phyloP scores from a whole-genome alignment of 2,797 vertebrate genomes.

The Silurus lanzhouensis region DNA sequence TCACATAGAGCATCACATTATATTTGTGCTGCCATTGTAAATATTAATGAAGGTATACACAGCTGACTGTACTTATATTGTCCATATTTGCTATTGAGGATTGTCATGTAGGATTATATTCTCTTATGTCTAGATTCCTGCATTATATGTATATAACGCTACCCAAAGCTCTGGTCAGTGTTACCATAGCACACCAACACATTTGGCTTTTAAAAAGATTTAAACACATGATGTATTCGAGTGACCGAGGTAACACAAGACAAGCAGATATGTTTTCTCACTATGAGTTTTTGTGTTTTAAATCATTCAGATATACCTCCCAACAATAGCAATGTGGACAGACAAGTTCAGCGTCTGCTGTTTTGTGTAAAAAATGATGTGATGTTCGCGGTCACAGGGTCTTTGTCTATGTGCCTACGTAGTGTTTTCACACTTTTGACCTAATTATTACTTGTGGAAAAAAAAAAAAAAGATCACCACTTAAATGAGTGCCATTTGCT shows the following conservation, averaged over 20 bases:
- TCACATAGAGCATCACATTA: slow-evolving; percentile 3
- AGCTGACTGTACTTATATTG: background rate
- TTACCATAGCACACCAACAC: background rate
- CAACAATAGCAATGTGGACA: background rate
- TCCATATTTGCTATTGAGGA: background rate
- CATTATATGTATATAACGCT: background rate
- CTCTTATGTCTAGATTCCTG: background rate
- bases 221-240: background rate
- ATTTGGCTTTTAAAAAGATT: background rate
- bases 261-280: background rate
- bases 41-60: slow-evolving; percentile 7
- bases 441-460: slow-evolving; percentile 14
- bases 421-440: slow-evolving; percentile 24
- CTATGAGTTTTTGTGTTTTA: too few species aligned
- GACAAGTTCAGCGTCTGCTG: slow-evolving; percentile 11
- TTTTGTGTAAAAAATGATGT: background rate
- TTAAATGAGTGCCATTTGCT: slow-evolving; percentile 27
- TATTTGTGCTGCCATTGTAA: slow-evolving; percentile 13
- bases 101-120: background rate
- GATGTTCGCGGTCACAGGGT: slow-evolving; percentile 36
- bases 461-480: slow-evolving; percentile 16
- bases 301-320: background rate
- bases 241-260: background rate
- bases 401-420: slow-evolving; percentile 41
- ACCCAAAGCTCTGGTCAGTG: background rate